These are phyloP conservation scores for Steinernema carpocapsae DNA, from an alignment of 2,888 invertebrate genomes.

Conservation along the genomic window DNA sequence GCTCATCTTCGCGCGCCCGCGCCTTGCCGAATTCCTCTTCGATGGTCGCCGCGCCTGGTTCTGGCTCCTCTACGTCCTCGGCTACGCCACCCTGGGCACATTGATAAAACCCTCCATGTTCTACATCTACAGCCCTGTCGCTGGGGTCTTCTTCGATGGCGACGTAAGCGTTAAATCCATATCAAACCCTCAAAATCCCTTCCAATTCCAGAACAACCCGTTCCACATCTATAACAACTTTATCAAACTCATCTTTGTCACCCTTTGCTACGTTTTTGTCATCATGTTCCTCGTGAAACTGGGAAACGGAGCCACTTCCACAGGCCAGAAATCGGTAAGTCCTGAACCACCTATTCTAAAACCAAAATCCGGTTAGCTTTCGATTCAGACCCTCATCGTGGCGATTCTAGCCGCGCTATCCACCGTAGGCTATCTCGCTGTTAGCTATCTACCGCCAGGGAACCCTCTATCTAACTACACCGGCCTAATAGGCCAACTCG, in stretches of 20 bases:
- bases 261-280: neutral
- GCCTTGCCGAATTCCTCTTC: neutral
- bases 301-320: neutral
- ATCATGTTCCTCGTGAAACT: neutral
- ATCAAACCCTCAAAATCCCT: too few relatives aligned
- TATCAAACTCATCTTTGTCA: neutral
- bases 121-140: neutral
- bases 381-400: neutral
- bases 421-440: neutral
- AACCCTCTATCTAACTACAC: neutral
- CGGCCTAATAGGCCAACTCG: neutral
- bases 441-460: neutral
- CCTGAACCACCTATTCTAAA: neutral
- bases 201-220: neutral
- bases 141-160: neutral
- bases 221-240: neutral
- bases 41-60: neutral
- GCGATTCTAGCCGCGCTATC: neutral
- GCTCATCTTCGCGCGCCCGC: neutral
- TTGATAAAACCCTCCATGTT: neutral
- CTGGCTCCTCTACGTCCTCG: neutral
- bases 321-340: neutral
- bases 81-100: neutral
- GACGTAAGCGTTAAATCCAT: neutral
- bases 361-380: neutral